A percentile compares a stretch with the other conserved stretches of the same genome.
phyloP scores from a whole-genome alignment of 2,113 vertebrate genomes.

The Chroicocephalus ridibundus region DNA sequence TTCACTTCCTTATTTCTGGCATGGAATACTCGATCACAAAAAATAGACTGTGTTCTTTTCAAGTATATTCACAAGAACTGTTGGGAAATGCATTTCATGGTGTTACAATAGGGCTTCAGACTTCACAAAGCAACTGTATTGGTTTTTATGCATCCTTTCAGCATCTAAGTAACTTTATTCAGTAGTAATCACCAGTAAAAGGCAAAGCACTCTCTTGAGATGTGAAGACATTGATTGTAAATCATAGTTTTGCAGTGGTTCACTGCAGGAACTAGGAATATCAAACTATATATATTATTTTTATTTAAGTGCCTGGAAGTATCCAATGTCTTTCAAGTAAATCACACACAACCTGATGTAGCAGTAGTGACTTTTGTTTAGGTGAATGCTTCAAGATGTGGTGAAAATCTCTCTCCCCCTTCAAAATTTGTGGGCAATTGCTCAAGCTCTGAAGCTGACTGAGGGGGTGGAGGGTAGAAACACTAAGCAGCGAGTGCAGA shows the following conservation, averaged over 20 bases:
- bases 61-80: neutral
- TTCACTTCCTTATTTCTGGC: neutral
- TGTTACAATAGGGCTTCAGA: neutral
- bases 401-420: neutral
- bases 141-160: neutral
- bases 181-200: constrained; percentile 6
- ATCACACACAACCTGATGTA: neutral
- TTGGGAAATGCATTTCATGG: neutral
- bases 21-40: neutral
- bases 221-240: constrained; percentile 23
- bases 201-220: neutral
- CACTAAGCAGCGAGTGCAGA: neutral
- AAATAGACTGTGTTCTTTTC: neutral
- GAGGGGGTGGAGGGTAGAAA: neutral
- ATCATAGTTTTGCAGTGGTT: neutral
- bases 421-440: neutral
- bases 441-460: neutral
- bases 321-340: neutral
- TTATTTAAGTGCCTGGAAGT: constrained; percentile 5
- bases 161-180: constrained; percentile 20
- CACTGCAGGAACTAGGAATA: neutral
- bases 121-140: neutral
- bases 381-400: neutral
- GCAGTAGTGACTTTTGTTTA: neutral
- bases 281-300: constrained; percentile 8